Evolutionary conservation across 1,140 invertebrate species (phyloP), one percentile per base, ranked within the genome.

Genomic region (Arctopsyche grandis): DNA sequence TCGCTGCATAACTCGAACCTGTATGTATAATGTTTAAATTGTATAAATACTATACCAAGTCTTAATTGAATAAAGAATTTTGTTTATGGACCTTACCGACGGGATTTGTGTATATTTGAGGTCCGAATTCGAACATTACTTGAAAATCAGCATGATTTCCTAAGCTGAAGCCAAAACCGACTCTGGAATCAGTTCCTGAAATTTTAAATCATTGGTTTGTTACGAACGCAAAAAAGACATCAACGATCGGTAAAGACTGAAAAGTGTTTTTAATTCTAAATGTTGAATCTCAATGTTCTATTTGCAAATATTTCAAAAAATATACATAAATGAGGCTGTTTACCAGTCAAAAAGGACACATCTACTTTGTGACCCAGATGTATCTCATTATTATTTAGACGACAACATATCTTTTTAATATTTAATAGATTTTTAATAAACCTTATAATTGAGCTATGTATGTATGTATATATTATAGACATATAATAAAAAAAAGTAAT

Each of bases 131-230:
- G 19, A 94, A 85, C 14, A 94, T 79, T 1, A 95, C 86, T 85
- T 96, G 94, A 82, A 95, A 91, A 85, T 96, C 94, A 0, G 94
- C 94, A 85, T 95, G 93, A 70, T 94, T 90, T 0, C 94, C 94
- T 1, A 95, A 87, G 43, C 93, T 89, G 84, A 94, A 95, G 0
- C 94, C 94, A 83, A 95, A 91, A 0, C 94, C 94, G 16, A 95
- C 73, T 63, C 93, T 90, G 0, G 94, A 94, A 85, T 96, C 94
- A 24, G 93, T 94, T 79, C 94, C 94, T 95, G 84, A 26, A 88
- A 79, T 26, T 70, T 56, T 9, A 69, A 69, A 66, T 5, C 7
- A 76, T 26, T 38, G 29, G 1, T 7, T 22, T n/a, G n/a, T n/a
- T n/a, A n/a, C n/a, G n/a, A n/a, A n/a, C n/a, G n/a, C n/a, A n/a